A percentile compares a stretch with the other conserved stretches of the same genome.
Evolutionary conservation across 2,888 invertebrate species (phyloP).

Genomic region (Andrena praecox): DNA sequence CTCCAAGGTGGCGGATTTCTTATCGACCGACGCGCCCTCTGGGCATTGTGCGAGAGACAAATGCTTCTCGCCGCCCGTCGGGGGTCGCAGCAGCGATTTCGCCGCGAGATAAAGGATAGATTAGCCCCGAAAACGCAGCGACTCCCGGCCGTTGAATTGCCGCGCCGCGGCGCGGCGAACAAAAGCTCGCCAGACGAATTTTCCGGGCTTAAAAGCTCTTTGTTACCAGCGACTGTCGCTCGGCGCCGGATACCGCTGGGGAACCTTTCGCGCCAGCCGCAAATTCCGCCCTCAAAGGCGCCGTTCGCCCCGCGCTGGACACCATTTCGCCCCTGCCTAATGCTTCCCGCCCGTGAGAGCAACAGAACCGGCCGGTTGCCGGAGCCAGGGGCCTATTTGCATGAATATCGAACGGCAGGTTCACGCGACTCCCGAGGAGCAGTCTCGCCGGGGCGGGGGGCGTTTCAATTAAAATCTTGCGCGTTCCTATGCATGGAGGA

Average conservation of each 20-base stretch:
- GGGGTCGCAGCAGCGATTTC: slow-evolving; percentile 34
- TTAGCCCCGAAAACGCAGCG: slow-evolving; percentile 58
- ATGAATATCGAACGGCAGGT: slow-evolving; percentile 20
- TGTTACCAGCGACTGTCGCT: slow-evolving; percentile 26
- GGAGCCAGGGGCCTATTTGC: slow-evolving; percentile 6
- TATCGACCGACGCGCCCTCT: slow-evolving; percentile 21
- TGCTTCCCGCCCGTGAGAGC: neutral
- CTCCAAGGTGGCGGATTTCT: slow-evolving; percentile 3
- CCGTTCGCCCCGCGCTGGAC: neutral
- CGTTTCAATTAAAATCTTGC: too few relatives aligned
- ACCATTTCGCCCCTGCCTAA: neutral
- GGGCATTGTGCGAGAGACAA: slow-evolving; percentile 35
- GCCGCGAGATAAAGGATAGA: slow-evolving; percentile 57
- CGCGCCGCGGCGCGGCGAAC: slow-evolving; percentile 22
- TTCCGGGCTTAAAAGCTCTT: slow-evolving; percentile 40
- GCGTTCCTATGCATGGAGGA: neutral
- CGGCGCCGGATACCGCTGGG: slow-evolving; percentile 32
- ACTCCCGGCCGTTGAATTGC: slow-evolving; percentile 39
- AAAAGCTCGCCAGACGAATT: slow-evolving; percentile 53
- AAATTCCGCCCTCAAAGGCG: slow-evolving; percentile 17
- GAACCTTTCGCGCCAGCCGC: slow-evolving; percentile 24
- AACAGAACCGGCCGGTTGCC: neutral
- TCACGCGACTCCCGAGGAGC: neutral
- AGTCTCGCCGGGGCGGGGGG: too few relatives aligned
- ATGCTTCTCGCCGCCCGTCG: slow-evolving; percentile 32